Evolutionary conservation across 2,797 vertebrate genomes (phyloP).

Genomic region (Strix occidentalis): DNA sequence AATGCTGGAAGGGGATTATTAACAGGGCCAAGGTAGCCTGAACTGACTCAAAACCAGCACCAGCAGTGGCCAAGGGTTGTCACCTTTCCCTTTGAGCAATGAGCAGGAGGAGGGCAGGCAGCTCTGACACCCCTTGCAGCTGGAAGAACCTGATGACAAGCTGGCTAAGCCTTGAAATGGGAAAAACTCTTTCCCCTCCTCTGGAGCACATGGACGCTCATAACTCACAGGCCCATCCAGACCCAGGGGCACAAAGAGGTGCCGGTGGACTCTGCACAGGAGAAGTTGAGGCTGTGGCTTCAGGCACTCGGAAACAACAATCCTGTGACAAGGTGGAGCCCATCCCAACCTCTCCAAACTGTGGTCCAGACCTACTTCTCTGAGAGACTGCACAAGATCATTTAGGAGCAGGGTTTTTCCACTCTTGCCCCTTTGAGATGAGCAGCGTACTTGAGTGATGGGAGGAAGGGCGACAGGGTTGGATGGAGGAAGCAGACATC

Average conservation of each 20-base stretch:
- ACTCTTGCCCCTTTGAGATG: background rate
- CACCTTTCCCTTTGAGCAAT: background rate
- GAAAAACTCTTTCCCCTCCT: background rate
- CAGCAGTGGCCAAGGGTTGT: too few species aligned
- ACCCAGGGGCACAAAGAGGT: background rate
- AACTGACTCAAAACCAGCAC: background rate
- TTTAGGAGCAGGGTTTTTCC: background rate
- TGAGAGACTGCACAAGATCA: fast-evolving
- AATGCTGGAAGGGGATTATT: background rate
- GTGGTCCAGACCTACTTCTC: background rate
- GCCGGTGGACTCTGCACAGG: fast-evolving
- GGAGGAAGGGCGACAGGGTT: background rate
- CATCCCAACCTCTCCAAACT: background rate
- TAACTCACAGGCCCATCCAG: background rate
- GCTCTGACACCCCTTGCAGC: background rate
- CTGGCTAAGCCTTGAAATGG: background rate
- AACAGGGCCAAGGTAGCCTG: background rate
- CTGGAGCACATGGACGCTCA: fast-evolving
- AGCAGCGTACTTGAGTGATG: background rate
- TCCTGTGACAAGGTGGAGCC: background rate
- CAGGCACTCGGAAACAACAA: background rate
- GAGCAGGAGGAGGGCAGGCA: background rate
- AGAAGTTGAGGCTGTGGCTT: background rate
- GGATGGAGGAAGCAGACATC: background rate
- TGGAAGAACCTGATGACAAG: background rate